These are phyloP conservation scores for Motacilla alba DNA, from an alignment of 2,113 vertebrate species.

Conservation along the genomic window DNA sequence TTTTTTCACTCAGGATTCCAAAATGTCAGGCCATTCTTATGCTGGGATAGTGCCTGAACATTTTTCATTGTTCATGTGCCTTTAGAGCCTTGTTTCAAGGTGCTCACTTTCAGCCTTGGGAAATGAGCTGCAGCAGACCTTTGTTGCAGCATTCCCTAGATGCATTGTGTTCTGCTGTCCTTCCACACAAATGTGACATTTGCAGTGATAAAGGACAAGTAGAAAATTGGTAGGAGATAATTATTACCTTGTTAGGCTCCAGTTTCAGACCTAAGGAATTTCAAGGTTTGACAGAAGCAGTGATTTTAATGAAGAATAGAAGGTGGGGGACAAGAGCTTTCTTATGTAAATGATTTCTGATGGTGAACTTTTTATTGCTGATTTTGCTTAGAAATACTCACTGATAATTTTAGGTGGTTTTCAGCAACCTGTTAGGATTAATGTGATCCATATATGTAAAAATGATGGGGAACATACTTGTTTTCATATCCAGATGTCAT, in stretches of 20 bases:
- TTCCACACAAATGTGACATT: neutral
- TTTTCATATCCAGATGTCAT: neutral
- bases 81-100: neutral
- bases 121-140: neutral
- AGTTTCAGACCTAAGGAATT: neutral
- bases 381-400: neutral
- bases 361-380: neutral
- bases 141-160: neutral
- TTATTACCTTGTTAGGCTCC: neutral
- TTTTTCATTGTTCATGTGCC: neutral
- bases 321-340: neutral
- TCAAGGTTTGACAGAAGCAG: neutral
- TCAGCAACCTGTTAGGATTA: neutral
- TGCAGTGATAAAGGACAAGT: neutral
- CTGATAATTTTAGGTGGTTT: neutral
- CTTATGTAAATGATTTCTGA: neutral
- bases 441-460: neutral
- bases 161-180: neutral
- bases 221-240: neutral
- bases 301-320: neutral
- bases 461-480: neutral
- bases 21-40: neutral
- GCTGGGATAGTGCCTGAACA: neutral
- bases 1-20: neutral
- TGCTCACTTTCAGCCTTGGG: neutral